Base-by-base conservation (phyloP, 2,113 vertebrate genomes). In the Chionodraco myersi region DNA sequence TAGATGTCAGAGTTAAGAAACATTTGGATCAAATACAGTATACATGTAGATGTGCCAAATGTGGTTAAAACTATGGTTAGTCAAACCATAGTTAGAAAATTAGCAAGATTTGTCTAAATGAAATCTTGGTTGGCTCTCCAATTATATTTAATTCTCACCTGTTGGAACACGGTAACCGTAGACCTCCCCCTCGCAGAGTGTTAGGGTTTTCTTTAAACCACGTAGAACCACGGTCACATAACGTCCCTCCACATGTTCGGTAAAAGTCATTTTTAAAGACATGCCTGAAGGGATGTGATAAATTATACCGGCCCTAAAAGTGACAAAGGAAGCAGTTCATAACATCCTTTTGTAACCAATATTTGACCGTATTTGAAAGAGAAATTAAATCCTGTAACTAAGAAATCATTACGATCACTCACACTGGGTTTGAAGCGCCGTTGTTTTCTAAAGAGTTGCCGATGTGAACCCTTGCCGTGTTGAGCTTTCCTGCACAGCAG, bases 141-240 rank as follows among this genome's bases (percentile, higher is more conserved):
- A 49, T 7, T 1, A 16, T 2, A 30, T 10, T n/a, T 0, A 12
- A 5, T 16, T 45, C 72, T 79, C 36, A 91, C 83, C 83, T n/a
- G n/a, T n/a, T n/a, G n/a, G n/a, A n/a, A 83, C 73, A 3, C 1
- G 77, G 54, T 89, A 91, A 5, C 89, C 89, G 4, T 88, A 91
- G 47, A 91, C 79, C 1, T 91, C 83, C 72, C 89, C 85, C 58
- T 91, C 87, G 11, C 90, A 89, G 57, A 89, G 61, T 0, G 45
- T 57, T 4, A 91, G 76, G 0, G 1, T 2, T 6, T 2, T 70
- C 0, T 1, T 0, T 10, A 0, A 0, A 11, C 87, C 21, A n/a
- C n/a, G n/a, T n/a, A n/a, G n/a, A n/a, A n/a, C n/a, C 85, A 0
- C 36, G 15, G 57, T 74, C 23, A 91, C 86, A 5, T 82, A 85